These are phyloP conservation scores for Aeoliscus strigatus DNA, from an alignment of 2,797 vertebrate species.

Conservation along the genomic window DNA sequence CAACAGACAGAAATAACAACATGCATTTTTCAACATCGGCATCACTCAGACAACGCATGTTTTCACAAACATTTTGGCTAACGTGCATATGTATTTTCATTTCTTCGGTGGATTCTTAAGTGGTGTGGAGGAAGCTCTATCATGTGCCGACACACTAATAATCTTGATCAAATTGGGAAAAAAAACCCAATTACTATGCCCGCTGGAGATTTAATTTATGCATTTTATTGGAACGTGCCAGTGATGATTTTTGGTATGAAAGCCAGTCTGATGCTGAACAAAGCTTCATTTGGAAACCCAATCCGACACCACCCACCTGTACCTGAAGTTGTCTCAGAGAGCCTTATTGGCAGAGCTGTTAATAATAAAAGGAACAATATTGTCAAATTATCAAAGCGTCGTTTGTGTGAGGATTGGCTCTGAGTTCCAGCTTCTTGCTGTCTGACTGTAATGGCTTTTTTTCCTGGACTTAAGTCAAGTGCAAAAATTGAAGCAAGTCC, in stretches of 20 bases:
- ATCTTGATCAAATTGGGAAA: no score
- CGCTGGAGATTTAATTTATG: conserved; percentile 4
- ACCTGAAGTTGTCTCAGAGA: conserved; percentile 25
- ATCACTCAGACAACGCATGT: no score
- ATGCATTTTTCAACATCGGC: no score
- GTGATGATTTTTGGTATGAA: conserved; percentile 12
- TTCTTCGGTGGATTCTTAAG: no score
- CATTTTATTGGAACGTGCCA: conserved; percentile 16
- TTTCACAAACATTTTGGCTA: no score
- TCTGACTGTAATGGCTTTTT: conserved; percentile 31
- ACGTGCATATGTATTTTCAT: no score
- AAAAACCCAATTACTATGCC: no score
- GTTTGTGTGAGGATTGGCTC: conserved; percentile 31
- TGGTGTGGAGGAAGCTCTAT: no score
- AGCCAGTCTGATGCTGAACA: conserved; percentile 23
- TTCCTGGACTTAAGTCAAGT: conserved; percentile 53
- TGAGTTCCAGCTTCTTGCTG: conserved; percentile 36
- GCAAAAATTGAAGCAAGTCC: conserved; percentile 56
- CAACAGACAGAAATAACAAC: no score
- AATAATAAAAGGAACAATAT: conserved; percentile 43
- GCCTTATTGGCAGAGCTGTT: conserved; percentile 31
- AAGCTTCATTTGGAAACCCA: conserved; percentile 24
- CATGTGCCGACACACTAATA: no score
- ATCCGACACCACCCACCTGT: conserved; percentile 40
- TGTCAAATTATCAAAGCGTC: conserved; percentile 46